phyloP scores from a whole-genome alignment of 2,113 vertebrate species.

The Bos javanicus region DNA sequence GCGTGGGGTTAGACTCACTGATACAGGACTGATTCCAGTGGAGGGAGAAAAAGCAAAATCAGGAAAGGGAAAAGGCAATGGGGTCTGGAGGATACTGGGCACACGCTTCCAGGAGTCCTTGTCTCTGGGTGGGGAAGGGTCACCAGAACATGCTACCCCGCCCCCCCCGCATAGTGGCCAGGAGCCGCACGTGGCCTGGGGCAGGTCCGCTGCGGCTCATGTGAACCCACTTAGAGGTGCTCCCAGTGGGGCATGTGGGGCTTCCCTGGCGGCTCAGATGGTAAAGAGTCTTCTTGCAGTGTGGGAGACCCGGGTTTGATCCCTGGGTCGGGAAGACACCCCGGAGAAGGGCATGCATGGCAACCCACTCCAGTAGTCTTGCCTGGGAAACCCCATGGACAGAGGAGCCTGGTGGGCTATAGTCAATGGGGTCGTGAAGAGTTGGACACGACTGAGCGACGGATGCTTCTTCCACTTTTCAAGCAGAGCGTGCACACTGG shows the following conservation, averaged over 20 bases:
- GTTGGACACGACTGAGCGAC: neutral
- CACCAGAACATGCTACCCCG: accelerated
- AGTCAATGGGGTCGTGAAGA: neutral
- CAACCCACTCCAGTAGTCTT: neutral
- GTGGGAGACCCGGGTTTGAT: neutral
- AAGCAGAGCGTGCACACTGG: accelerated
- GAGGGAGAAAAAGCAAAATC: neutral
- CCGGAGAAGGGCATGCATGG: neutral
- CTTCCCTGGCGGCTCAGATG: neutral
- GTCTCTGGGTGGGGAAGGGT: accelerated
- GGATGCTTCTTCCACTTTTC: neutral
- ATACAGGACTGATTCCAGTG: accelerated
- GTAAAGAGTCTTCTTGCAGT: neutral
- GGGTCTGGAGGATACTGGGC: neutral
- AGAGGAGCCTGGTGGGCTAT: neutral
- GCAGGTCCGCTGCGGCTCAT: accelerated
- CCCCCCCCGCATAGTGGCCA: accelerated
- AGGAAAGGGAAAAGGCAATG: neutral
- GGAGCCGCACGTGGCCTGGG: accelerated
- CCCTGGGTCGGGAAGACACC: neutral
- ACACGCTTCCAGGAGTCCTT: accelerated
- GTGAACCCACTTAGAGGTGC: accelerated
- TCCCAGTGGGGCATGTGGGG: accelerated
- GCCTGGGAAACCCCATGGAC: neutral
- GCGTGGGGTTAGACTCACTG: accelerated